These are phyloP conservation scores for Pseudopodoces humilis DNA, from an alignment of 2,113 vertebrate species.

Conservation along the genomic window DNA sequence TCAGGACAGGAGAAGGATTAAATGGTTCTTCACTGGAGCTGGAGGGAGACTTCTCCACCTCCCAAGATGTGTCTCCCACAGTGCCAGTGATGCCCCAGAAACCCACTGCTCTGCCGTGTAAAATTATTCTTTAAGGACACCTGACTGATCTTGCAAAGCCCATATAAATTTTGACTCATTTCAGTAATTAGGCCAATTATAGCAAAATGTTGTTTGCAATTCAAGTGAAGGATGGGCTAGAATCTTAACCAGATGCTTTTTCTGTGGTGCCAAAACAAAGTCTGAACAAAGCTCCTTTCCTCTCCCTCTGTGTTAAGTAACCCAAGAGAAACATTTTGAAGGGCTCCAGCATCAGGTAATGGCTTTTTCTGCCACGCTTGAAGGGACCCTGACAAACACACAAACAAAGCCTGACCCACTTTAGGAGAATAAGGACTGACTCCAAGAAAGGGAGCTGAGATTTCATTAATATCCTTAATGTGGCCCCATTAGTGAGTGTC, in stretches of 20 bases:
- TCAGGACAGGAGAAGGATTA: neutral
- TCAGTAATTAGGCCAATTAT: conserved; percentile 12
- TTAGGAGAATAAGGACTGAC: neutral
- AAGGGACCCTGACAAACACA: neutral
- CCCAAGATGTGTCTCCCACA: neutral
- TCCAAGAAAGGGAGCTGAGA: neutral
- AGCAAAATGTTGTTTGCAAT: neutral
- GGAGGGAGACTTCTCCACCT: neutral
- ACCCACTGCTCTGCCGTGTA: neutral
- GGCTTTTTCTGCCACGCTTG: neutral
- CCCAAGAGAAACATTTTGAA: neutral
- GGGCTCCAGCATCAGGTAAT: neutral
- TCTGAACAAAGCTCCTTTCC: neutral
- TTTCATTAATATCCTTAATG: neutral
- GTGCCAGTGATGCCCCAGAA: neutral
- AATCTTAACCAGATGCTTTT: neutral
- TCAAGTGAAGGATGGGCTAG: neutral
- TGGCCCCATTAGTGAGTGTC: neutral
- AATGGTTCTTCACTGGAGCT: neutral
- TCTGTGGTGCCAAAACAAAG: neutral
- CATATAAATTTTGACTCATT: neutral
- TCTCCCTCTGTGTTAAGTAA: neutral
- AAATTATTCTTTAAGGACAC: neutral
- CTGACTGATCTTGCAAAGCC: neutral
- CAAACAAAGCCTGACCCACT: conserved; percentile 44